These are phyloP conservation scores for Hydrozoanthus gracilis DNA, from an alignment of 92 coral and sea anemone genomes.

Conservation along the genomic window DNA sequence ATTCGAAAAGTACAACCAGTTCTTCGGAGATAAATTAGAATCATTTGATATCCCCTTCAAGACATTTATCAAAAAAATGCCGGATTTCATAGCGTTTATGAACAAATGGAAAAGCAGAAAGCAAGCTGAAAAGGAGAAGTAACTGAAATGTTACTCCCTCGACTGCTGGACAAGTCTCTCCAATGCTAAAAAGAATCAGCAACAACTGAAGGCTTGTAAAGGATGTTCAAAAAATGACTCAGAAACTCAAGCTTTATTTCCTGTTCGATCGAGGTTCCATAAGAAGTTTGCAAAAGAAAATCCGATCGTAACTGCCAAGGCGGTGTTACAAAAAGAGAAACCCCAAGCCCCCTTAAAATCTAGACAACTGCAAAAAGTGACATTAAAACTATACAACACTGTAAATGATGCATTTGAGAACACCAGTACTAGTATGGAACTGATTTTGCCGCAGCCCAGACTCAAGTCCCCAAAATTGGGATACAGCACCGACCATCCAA, in stretches of 20 bases:
- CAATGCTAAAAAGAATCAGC: slow-evolving; percentile 19
- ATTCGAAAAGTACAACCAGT: slow-evolving; percentile 34
- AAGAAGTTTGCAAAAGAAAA: slow-evolving; percentile 26
- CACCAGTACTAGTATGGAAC: slow-evolving; percentile 16
- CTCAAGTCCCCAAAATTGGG: slow-evolving; percentile 15
- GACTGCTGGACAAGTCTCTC: slow-evolving; percentile 19
- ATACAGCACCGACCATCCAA: slow-evolving; percentile 1
- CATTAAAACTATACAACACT: slow-evolving; percentile 12
- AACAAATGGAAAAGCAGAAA: slow-evolving; percentile 21
- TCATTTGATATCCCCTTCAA: slow-evolving; percentile 20
- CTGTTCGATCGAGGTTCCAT: slow-evolving; percentile 7
- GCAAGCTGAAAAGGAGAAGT: slow-evolving; percentile 30
- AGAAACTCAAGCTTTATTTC: slow-evolving; percentile 20
- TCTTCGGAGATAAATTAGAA: slow-evolving; percentile 32
- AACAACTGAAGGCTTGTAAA: slow-evolving; percentile 30
- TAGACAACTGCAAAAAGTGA: slow-evolving; percentile 14
- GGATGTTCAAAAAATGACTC: slow-evolving; percentile 9
- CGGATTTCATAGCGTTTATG: slow-evolving; percentile 15
- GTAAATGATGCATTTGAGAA: slow-evolving; percentile 11
- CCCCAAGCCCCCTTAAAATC: slow-evolving; percentile 9
- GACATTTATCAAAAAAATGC: slow-evolving; percentile 23
- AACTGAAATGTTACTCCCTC: slow-evolving; percentile 20
- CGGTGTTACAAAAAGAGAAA: not conserved
- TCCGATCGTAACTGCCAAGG: slow-evolving; percentile 17
- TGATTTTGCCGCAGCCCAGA: slow-evolving; percentile 24